These are phyloP conservation scores for Ceratotherium simum DNA, from an alignment of 2,113 vertebrate genomes.

Conservation along the genomic window DNA sequence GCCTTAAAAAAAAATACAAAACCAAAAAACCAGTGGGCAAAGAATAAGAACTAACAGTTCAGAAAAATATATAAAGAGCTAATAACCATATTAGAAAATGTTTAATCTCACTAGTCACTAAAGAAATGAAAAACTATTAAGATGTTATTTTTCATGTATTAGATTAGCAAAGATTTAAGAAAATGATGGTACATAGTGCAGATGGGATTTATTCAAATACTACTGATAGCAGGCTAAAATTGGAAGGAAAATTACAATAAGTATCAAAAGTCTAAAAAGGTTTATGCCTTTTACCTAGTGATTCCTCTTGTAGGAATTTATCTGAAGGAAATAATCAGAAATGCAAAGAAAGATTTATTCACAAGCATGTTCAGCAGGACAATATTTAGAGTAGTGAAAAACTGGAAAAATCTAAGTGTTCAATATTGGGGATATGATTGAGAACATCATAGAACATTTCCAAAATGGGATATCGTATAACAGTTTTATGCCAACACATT, in stretches of 20 bases:
- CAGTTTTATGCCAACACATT: not conserved
- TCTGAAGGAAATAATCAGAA: not conserved
- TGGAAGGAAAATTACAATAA: not conserved
- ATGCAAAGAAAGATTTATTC: not conserved
- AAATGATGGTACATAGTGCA: not conserved
- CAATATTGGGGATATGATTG: not conserved
- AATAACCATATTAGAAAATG: not conserved
- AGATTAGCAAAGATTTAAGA: constrained; percentile 1
- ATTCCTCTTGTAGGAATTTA: constrained; percentile 4
- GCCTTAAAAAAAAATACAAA: not conserved
- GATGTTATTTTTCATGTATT: constrained; percentile 19
- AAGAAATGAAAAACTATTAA: constrained; percentile 22
- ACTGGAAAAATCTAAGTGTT: not conserved
- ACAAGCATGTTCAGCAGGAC: not conserved
- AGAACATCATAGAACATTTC: constrained; percentile 14
- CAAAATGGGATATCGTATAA: not conserved
- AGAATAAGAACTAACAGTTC: not conserved
- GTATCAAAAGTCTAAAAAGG: not conserved
- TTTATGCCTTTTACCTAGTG: not conserved
- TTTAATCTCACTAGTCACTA: constrained; percentile 22
- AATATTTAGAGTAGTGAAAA: not conserved
- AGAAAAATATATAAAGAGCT: not conserved
- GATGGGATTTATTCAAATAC: not conserved
- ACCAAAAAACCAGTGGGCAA: not conserved
- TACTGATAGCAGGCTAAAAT: not conserved